Percentiles rank a stretch among this genome's conserved stretches.
Evolutionary conservation across 2,888 invertebrate genomes (phyloP).

Genomic region (Eurois occulta): DNA sequence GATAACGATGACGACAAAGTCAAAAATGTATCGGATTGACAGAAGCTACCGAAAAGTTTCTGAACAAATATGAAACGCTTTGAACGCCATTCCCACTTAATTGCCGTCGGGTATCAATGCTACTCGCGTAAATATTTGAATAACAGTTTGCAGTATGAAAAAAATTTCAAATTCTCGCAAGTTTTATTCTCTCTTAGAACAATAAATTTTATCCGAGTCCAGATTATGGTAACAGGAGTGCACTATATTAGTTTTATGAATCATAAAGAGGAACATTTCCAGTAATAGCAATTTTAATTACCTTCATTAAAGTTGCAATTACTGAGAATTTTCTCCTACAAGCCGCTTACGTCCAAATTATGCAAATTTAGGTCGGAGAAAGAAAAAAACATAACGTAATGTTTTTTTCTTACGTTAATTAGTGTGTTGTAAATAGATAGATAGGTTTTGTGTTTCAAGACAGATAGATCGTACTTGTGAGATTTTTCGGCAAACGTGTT

Average conservation of each 20-base stretch:
- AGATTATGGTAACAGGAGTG: conserved; percentile 31
- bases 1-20: background rate
- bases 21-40: background rate
- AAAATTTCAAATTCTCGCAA: background rate
- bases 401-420: background rate
- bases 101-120: background rate
- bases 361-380: conserved; percentile 18
- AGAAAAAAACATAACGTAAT: conserved; percentile 5
- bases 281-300: conserved; percentile 30
- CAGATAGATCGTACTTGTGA: background rate
- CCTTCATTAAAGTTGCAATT: conserved; percentile 38
- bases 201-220: conserved; percentile 8
- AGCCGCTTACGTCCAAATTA: conserved; percentile 18
- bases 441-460: conserved; percentile 5
- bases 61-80: background rate
- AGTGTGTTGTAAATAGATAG: background rate
- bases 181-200: background rate
- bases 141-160: background rate
- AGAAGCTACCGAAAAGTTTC: background rate
- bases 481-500: conserved; percentile 20
- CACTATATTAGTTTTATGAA: conserved; percentile 49
- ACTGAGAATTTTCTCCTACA: conserved; percentile 11
- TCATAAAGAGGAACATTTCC: conserved; percentile 32
- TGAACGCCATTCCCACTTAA: background rate
- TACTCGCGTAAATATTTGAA: background rate